phyloP scores from a whole-genome alignment of 2,888 invertebrate genomes.

The Patella ulyssiponensis region DNA sequence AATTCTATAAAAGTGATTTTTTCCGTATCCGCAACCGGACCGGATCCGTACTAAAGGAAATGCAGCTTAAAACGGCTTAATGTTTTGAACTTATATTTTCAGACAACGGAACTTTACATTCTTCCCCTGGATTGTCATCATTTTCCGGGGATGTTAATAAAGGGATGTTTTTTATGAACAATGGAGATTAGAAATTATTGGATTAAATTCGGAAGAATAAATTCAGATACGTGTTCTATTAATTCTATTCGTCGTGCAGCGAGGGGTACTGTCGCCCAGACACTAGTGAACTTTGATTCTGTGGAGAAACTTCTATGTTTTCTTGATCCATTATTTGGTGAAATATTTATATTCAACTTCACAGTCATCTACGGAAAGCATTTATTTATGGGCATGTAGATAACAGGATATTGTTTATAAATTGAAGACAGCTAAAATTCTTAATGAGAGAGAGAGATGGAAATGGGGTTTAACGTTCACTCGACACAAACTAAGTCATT shows the following conservation, averaged over 20 bases:
- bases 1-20: no score
- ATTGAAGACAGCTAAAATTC: not conserved
- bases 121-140: not conserved
- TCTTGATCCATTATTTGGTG: not conserved
- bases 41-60: no score
- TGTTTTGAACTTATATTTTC: no score
- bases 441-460: no score
- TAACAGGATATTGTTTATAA: not conserved
- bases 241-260: not conserved
- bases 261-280: not conserved
- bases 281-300: not conserved
- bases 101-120: not conserved
- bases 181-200: not conserved
- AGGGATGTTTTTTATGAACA: not conserved
- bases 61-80: no score
- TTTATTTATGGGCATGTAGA: slow-evolving; percentile 2
- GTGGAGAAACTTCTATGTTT: not conserved
- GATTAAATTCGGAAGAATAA: not conserved
- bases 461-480: no score
- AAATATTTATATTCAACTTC: not conserved
- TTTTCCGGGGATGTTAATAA: not conserved
- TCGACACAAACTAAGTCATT: no score
- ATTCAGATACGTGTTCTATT: not conserved
- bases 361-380: not conserved
- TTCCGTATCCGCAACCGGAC: no score